These are phyloP conservation scores for Tachysurus vachellii DNA, from an alignment of 2,113 vertebrate genomes.

Conservation along the genomic window DNA sequence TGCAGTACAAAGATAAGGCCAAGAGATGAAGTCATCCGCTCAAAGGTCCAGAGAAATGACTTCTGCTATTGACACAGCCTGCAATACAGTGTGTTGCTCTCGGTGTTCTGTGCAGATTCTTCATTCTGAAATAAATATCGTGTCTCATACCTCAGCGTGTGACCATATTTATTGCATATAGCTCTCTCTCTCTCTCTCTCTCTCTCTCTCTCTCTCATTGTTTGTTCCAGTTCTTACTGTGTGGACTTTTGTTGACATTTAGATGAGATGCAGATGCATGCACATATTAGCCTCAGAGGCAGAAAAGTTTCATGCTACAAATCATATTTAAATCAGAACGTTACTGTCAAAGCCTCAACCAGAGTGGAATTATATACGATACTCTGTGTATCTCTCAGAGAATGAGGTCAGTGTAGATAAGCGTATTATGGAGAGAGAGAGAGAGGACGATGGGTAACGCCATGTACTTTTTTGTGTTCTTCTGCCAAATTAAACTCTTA, in stretches of 20 bases:
- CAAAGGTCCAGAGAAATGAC: neutral
- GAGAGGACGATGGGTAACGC: neutral
- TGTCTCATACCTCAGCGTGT: neutral
- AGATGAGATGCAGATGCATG: conserved; percentile 23
- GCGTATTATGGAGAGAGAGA: neutral
- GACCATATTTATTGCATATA: neutral
- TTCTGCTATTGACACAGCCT: neutral
- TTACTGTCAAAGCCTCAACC: neutral
- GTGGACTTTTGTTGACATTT: conserved; percentile 21
- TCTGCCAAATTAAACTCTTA: neutral
- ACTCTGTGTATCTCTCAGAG: neutral
- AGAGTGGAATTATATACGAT: conserved; percentile 23
- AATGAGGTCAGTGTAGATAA: conserved; percentile 6
- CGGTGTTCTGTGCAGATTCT: neutral
- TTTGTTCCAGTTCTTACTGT: neutral
- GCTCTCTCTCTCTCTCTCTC: too few species aligned
- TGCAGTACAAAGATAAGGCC: neutral
- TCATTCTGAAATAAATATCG: neutral
- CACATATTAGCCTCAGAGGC: conserved; percentile 26
- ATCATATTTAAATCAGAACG: conserved; percentile 29
- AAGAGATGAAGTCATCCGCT: neutral
- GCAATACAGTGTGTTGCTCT: neutral
- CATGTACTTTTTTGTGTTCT: conserved; percentile 30
- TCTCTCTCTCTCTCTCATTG: too few species aligned
- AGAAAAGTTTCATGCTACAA: conserved; percentile 23